phyloP scores from a whole-genome alignment of 1,140 invertebrate species.

The Schlechtendalia chinensis region DNA sequence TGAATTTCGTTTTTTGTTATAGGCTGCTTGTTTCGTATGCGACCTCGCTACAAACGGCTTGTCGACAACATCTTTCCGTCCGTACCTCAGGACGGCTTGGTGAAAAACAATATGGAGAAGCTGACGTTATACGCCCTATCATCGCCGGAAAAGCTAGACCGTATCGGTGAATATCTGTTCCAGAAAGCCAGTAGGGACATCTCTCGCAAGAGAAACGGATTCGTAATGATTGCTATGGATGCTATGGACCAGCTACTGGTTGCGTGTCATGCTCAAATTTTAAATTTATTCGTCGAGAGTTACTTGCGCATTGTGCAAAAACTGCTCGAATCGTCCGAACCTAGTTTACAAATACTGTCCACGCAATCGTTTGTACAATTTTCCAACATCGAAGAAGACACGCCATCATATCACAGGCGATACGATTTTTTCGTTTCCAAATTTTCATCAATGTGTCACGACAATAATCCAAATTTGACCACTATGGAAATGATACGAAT shows the following conservation, averaged over 20 bases:
- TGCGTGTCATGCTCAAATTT: constrained; percentile 91
- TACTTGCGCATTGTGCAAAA: constrained; percentile 98
- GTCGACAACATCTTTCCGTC: constrained; percentile 98
- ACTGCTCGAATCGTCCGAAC: constrained; percentile 89
- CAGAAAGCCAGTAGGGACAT: constrained; percentile 90
- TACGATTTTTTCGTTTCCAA: constrained; percentile 99
- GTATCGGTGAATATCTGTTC: constrained; percentile 96
- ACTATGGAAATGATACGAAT: constrained; percentile 74
- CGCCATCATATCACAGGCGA: constrained; percentile 94
- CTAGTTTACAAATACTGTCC: constrained; percentile 89
- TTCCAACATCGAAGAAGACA: constrained; percentile 98
- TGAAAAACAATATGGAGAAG: constrained; percentile 98
- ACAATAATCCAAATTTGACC: constrained; percentile 67
- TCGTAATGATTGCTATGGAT: constrained; percentile 95
- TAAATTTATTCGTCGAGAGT: constrained; percentile 97
- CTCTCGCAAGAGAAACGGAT: constrained; percentile 75
- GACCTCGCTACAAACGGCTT: constrained; percentile 90
- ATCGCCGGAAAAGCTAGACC: constrained; percentile 94
- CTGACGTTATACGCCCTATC: constrained; percentile 95
- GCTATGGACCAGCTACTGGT: constrained; percentile 94
- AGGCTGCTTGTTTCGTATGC: constrained; percentile 78
- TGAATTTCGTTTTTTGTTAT: constrained; percentile 15
- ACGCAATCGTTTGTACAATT: constrained; percentile 97
- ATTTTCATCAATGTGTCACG: constrained; percentile 96
- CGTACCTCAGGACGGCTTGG: constrained; percentile 88